Percentiles rank a stretch among this genome's conserved stretches.
These are phyloP conservation scores for Amblyjoppa proteus DNA, from an alignment of 2,888 invertebrate genomes.

Conservation along the genomic window DNA sequence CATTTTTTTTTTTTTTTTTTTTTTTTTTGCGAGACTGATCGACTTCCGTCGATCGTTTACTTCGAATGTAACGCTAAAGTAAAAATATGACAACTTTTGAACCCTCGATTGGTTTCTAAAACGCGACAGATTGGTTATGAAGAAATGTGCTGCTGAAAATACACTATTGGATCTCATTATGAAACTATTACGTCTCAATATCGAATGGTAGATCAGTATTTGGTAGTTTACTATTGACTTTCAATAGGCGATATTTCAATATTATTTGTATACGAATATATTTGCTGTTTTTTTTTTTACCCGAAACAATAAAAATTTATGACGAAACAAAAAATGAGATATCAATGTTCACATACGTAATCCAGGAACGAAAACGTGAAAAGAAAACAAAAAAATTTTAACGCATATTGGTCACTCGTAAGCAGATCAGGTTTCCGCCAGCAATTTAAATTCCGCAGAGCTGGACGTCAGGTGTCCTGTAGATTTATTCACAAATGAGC, in stretches of 20 bases:
- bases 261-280: conserved; percentile 58
- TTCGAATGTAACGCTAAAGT: neutral
- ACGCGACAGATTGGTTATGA: too few relatives aligned
- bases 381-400: neutral
- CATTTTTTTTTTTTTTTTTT: neutral
- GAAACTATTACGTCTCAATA: neutral
- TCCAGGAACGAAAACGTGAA: too few relatives aligned
- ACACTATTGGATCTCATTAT: neutral
- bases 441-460: neutral
- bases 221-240: neutral
- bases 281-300: conserved; percentile 62
- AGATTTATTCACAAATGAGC: conserved; percentile 30
- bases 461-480: conserved; percentile 14
- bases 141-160: too few relatives aligned
- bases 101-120: too few relatives aligned
- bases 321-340: neutral
- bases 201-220: neutral
- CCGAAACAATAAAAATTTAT: conserved; percentile 50
- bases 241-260: conserved; percentile 26
- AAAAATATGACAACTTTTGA: neutral
- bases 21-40: neutral
- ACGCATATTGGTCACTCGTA: neutral
- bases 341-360: too few relatives aligned
- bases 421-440: neutral
- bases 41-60: neutral